Evolutionary conservation across 2,888 invertebrate genomes (phyloP).

Genomic region (Torymus aiolomorphi): DNA sequence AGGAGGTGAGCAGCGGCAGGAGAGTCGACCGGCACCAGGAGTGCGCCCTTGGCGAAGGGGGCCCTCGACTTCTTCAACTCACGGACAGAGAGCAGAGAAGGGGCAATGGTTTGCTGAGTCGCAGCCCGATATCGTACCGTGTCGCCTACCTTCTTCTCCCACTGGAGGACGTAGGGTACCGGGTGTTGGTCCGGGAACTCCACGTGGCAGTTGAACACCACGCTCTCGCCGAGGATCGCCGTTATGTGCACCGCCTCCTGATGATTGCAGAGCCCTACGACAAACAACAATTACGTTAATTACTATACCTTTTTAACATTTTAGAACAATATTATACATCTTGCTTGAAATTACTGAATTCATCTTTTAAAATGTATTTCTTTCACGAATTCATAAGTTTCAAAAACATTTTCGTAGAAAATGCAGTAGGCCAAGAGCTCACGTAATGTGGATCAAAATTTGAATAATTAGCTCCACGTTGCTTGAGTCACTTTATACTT

Average conservation of each 20-base stretch:
- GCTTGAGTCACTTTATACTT: slow-evolving; percentile 1
- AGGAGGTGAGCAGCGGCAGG: slow-evolving; percentile 60
- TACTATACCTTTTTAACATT: neutral
- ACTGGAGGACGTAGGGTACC: slow-evolving; percentile 98
- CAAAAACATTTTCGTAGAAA: neutral
- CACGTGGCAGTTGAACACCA: slow-evolving; percentile 98
- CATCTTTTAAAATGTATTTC: neutral
- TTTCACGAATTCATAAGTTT: neutral
- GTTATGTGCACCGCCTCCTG: slow-evolving; percentile 97
- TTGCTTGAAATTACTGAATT: no score
- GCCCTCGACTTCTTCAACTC: slow-evolving; percentile 73
- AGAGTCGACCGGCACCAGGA: slow-evolving; percentile 64
- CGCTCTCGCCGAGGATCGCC: slow-evolving; percentile 96
- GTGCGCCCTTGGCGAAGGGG: slow-evolving; percentile 64
- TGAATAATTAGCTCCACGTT: slow-evolving; percentile 23
- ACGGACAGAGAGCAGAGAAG: slow-evolving; percentile 75
- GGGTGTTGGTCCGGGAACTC: slow-evolving; percentile 97
- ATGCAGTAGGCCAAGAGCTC: neutral
- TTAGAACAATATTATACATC: no score
- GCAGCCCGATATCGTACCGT: slow-evolving; percentile 88
- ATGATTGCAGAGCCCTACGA: slow-evolving; percentile 81
- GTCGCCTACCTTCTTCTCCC: slow-evolving; percentile 99
- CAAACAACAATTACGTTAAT: neutral
- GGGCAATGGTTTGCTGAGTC: slow-evolving; percentile 52
- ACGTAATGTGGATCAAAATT: slow-evolving; percentile 22